Base-by-base conservation (phyloP, 2,797 vertebrate species). In the Phylloscopus collybita region DNA sequence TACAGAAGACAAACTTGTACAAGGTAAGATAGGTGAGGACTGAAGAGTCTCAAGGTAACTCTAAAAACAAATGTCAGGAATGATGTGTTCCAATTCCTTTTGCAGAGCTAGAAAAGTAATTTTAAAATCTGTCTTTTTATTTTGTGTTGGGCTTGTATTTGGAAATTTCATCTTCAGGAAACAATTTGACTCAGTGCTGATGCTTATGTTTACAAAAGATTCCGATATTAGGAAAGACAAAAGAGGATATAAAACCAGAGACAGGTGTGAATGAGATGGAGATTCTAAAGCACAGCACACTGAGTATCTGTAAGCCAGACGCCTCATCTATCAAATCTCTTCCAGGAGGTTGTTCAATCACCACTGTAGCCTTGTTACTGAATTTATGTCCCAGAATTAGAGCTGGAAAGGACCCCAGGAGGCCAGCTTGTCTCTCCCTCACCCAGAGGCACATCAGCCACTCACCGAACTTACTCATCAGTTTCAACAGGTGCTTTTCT, bases 51-150 rank as follows among this genome's bases (percentile, higher is more conserved):
- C 84, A 87, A 83, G 65, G 50, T 86, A 93, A 93, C 50, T 70
- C 59, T 85, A 82, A 91, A 89, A 91, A 91, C 81, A 92, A 88
- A 57, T 34, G 71, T 80, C 84, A 78, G 51, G 78, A 87, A 76
- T 85, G 3, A 86, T 84, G 76, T 42, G 47, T 91, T 87, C 62
- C 61, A 50, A 83, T 94, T 92, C 47, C 57, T 90, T 73, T 56
- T 36, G 22, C 54, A 75, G 34, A 90, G 50, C 0, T 2, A 74
- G 51, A 86, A 67, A 86, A 92, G 42, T 69, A 5, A 86, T 91
- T 91, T 80, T 12, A 89, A 93, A 94, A 72, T 44, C 42, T 50
- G 29, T 12, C 40, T 76, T 71, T 76, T 71, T 83, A 32, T 85
- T 89, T 89, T 50, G 79, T 3, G 22, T 80, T 80, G 75, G 76